These are phyloP conservation scores for Pogoniulus pusillus DNA, from an alignment of 2,797 vertebrate species.

Conservation along the genomic window DNA sequence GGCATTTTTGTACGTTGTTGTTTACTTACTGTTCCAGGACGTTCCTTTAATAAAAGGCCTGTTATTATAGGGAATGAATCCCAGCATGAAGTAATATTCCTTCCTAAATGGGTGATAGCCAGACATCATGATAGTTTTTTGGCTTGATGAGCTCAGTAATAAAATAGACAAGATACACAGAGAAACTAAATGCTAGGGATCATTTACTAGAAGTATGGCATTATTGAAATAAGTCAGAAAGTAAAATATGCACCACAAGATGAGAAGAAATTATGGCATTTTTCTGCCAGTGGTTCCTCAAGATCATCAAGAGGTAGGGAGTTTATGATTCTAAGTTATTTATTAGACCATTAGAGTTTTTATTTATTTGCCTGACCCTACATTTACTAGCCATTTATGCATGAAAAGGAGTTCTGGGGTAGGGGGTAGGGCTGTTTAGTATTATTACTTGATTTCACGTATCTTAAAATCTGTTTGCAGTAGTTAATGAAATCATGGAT, in stretches of 20 bases:
- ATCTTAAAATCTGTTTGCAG: too few relatives aligned
- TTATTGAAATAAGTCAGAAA: neutral
- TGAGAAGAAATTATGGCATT: neutral
- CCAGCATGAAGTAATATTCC: conserved; percentile 17
- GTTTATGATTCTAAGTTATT: neutral
- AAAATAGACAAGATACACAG: neutral
- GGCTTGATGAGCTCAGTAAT: neutral
- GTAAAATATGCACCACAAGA: neutral
- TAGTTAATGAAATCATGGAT: too few relatives aligned
- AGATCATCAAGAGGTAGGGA: neutral
- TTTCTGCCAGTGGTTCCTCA: neutral
- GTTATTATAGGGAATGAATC: conserved; percentile 48
- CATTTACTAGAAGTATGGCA: neutral
- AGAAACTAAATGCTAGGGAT: neutral
- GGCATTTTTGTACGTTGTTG: conserved; percentile 56
- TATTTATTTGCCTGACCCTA: neutral
- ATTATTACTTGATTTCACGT: neutral
- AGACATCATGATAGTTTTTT: neutral
- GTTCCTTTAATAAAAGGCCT: conserved; percentile 64
- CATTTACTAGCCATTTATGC: neutral
- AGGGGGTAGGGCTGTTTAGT: neutral
- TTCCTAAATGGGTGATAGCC: neutral
- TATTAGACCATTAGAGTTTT: neutral
- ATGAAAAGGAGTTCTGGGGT: neutral
- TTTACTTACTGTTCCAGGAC: conserved; percentile 51